Base-by-base conservation (phyloP, 2,797 vertebrate species). In the Acanthurus tractus region DNA sequence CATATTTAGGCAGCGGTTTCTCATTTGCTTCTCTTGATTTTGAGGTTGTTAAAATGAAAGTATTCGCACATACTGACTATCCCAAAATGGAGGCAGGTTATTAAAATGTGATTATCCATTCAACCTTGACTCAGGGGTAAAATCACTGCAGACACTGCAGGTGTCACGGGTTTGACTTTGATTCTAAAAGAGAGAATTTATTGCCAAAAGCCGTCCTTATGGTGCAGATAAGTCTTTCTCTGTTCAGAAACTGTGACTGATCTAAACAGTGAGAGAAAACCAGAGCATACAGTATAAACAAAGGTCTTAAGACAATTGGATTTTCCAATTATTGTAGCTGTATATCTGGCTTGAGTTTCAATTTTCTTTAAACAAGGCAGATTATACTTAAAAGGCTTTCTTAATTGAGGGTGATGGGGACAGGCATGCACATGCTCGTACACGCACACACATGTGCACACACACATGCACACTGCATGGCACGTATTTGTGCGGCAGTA, bases 221-320 rank as follows among this genome's bases (percentile, higher is more conserved):
- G 38, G 29, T 1, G 1, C 22, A 61, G 62, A 76, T 78, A 38
- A 40, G n/a, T 59, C 59, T 18, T 22, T 59, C 50, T 76, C 20
- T 61, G 17, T 25, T 57, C 57, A 76, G 14, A 76, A 52, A 78
- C 53, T 72, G 75, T 74, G 61, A 79, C 53, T 61, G 67, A 76
- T 82, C 36, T 48, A 59, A 17, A 57, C 40, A 61, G 5, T 42
- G 23, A 20, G 38, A 68, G 45, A 65, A 38, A 63, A 69, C 2
- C 59, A 29, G 13, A 57, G 44, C 66, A 48, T 3, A n/a, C 14
- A 48, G 4, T 17, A 61, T 48, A 57, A 70, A 56, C n/a, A 45
- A 36, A 17, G 17, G 52, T 18, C 23, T 50, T 45, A 42, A 62
- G 3, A 50, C 56, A 71, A 53, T 42, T 63, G 38, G 63, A 45